phyloP scores from a whole-genome alignment of 2,888 invertebrate genomes.

The Pomacea canaliculata region DNA sequence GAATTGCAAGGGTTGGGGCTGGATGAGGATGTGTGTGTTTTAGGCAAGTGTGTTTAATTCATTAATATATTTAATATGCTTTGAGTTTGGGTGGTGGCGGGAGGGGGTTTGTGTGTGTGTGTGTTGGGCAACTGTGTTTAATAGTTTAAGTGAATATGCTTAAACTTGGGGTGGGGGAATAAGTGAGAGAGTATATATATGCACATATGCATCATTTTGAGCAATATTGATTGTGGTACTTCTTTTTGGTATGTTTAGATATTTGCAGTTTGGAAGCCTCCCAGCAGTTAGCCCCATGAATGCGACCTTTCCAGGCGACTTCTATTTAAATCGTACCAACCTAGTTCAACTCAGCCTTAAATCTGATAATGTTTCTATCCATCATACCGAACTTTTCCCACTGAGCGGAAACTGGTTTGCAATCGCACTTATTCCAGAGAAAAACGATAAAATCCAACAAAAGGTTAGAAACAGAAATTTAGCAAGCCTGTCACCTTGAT shows the following conservation, averaged over 20 bases:
- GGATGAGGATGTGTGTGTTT: no score
- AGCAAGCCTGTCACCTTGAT: neutral
- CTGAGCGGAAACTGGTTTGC: constrained; percentile 69
- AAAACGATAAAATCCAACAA: constrained; percentile 38
- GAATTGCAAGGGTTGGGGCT: no score
- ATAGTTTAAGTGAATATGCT: no score
- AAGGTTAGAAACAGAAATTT: constrained; percentile 32
- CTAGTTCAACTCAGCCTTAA: constrained; percentile 68
- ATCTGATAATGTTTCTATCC: constrained; percentile 75
- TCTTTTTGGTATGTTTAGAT: constrained; percentile 59
- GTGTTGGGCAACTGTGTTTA: no score
- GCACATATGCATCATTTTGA: no score
- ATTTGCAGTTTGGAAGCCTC: constrained; percentile 84
- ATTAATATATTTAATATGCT: no score
- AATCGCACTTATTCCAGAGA: constrained; percentile 69
- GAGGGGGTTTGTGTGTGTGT: no score
- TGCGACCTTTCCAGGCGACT: constrained; percentile 79
- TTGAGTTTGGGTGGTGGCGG: no score
- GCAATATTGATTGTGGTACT: no score
- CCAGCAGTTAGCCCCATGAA: constrained; percentile 87
- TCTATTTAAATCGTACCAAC: constrained; percentile 45
- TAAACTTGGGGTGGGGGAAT: no score
- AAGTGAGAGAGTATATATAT: no score
- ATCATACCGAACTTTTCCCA: constrained; percentile 55
- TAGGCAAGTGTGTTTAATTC: no score